These are phyloP conservation scores for Drepana falcataria DNA, from an alignment of 2,888 invertebrate species.

Conservation along the genomic window DNA sequence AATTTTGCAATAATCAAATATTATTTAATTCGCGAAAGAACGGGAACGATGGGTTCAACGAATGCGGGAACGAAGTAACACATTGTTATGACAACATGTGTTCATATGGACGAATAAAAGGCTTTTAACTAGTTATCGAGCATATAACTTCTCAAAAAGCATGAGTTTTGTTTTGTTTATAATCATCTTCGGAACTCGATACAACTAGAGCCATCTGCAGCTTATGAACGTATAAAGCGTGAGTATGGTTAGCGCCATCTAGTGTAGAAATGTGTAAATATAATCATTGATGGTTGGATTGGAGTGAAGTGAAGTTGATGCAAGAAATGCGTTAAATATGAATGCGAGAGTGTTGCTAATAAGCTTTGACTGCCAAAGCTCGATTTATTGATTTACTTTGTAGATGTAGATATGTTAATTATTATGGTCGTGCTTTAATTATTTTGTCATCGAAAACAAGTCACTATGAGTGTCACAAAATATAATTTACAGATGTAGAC, in stretches of 20 bases:
- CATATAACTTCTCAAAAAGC: background rate
- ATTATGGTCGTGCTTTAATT: slow-evolving; percentile 29
- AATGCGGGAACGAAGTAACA: too few relatives aligned
- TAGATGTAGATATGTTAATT: slow-evolving; percentile 14
- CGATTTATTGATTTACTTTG: slow-evolving; percentile 27
- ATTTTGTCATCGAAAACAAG: slow-evolving; percentile 47
- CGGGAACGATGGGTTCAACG: too few relatives aligned
- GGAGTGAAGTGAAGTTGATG: slow-evolving; percentile 20
- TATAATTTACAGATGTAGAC: background rate
- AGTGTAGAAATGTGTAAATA: slow-evolving; percentile 17
- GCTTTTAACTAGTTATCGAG: background rate
- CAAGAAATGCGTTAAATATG: slow-evolving; percentile 18
- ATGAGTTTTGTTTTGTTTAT: background rate
- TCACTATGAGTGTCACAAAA: slow-evolving; percentile 65
- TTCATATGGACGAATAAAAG: too few relatives aligned
- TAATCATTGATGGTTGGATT: slow-evolving; percentile 17
- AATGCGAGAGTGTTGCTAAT: slow-evolving; percentile 27
- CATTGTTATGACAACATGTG: too few relatives aligned
- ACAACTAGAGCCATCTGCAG: slow-evolving; percentile 13
- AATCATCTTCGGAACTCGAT: background rate
- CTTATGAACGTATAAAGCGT: background rate
- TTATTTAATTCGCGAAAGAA: too few relatives aligned
- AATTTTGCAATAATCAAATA: too few relatives aligned
- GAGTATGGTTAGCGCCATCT: slow-evolving; percentile 12
- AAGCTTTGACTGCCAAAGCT: slow-evolving; percentile 53